Conservation (phyloP, 2,113 vertebrate genomes). For the Chionodraco myersi region DNA sequence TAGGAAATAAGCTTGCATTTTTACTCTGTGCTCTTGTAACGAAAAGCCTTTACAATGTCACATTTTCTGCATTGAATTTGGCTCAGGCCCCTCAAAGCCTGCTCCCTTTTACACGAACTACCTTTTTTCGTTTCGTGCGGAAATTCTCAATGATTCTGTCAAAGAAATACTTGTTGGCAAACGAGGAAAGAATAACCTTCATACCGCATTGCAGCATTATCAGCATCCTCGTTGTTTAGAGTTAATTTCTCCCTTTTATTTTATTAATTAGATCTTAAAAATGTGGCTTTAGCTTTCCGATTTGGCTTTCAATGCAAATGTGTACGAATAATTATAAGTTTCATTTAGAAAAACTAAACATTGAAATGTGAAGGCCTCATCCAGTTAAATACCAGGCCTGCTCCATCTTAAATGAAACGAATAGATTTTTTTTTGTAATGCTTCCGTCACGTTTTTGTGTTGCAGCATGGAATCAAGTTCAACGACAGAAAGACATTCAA, state of each 20-base stretch:
- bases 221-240: conserved; percentile 39
- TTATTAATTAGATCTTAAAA: background rate
- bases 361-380: conserved; percentile 55
- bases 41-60: conserved; percentile 13
- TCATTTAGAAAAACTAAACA: background rate
- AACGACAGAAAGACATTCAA: background rate
- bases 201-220: conserved; percentile 81
- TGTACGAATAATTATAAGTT: background rate
- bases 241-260: conserved; percentile 1
- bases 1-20: background rate
- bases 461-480: conserved; percentile 23
- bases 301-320: background rate
- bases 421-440: conserved; percentile 1
- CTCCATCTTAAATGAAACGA: conserved; percentile 19
- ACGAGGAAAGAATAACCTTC: conserved; percentile 71
- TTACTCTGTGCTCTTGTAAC: background rate
- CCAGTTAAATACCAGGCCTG: conserved; percentile 42
- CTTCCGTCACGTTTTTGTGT: conserved; percentile 53
- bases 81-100: conserved; percentile 14
- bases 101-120: background rate
- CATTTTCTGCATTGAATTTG: conserved; percentile 14
- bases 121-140: background rate
- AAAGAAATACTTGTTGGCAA: conserved; percentile 40
- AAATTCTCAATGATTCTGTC: background rate
- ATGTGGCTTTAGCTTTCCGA: background rate